Conservation (phyloP, 2,797 vertebrate species). For the Bucorvus abyssinicus region DNA sequence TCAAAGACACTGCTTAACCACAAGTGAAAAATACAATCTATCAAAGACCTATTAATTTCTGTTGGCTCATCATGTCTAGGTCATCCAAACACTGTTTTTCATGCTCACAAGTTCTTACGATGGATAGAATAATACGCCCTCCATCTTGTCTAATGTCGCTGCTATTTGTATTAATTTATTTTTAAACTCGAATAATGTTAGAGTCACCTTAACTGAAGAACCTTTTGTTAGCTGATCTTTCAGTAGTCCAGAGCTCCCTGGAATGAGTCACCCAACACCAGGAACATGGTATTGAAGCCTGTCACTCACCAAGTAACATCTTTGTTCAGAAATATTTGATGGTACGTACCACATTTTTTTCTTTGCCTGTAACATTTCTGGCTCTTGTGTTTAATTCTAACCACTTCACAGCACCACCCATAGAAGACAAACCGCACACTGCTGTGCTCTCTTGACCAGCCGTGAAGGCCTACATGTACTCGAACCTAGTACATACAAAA, state of each 20-base stretch:
- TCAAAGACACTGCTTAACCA: background rate
- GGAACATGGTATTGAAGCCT: background rate
- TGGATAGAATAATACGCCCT: background rate
- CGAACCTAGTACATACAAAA: background rate
- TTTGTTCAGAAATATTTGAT: background rate
- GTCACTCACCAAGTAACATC: background rate
- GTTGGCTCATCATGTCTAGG: background rate
- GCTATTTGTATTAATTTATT: background rate
- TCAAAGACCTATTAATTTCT: background rate
- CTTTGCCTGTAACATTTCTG: background rate
- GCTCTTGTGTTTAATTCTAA: background rate
- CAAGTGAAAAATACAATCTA: background rate
- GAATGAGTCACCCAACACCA: background rate
- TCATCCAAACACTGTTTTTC: background rate
- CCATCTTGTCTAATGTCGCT: background rate
- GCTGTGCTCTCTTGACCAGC: background rate
- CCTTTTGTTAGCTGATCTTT: background rate
- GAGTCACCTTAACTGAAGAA: background rate
- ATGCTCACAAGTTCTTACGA: background rate
- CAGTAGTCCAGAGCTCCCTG: background rate
- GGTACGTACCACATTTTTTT: rapidly evolving
- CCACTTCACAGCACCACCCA: background rate
- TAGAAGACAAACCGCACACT: background rate
- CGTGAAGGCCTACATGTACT: background rate
- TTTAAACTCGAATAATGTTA: background rate